A percentile compares a stretch with the other conserved stretches of the same genome.
These are phyloP conservation scores for Drepanosiphum platanoidis DNA, from an alignment of 2,888 invertebrate species.

Conservation along the genomic window DNA sequence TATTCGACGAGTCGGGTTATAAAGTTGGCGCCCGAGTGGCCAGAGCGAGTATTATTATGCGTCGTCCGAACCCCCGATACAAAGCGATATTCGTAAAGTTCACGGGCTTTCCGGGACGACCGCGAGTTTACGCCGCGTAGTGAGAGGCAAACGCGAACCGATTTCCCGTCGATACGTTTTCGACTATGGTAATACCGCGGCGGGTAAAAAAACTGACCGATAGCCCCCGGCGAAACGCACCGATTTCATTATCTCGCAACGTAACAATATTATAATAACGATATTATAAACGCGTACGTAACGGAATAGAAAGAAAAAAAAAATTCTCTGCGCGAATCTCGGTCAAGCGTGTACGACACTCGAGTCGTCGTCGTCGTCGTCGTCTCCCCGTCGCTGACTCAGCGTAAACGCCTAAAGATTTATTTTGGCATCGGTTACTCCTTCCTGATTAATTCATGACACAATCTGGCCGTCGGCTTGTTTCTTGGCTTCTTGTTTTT, in stretches of 20 bases:
- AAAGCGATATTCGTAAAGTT: not conserved
- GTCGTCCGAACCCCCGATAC: not conserved
- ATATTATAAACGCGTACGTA: not conserved
- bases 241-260: too few relatives aligned
- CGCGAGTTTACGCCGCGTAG: too few relatives aligned
- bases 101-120: not conserved
- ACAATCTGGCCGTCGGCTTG: conserved; percentile 18
- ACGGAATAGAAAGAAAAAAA: not conserved
- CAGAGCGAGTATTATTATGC: not conserved
- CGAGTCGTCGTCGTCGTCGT: conserved; percentile 15
- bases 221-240: too few relatives aligned
- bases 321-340: conserved; percentile 6
- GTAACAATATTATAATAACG: not conserved
- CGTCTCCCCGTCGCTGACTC: conserved; percentile 40
- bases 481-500: conserved; percentile 50
- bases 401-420: conserved; percentile 45
- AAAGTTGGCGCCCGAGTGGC: not conserved
- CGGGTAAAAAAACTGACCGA: too few relatives aligned
- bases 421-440: conserved; percentile 50
- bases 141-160: too few relatives aligned
- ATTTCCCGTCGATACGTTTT: not conserved
- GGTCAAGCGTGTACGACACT: conserved; percentile 42
- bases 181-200: too few relatives aligned
- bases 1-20: not conserved
- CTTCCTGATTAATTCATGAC: conserved; percentile 59